Evolutionary conservation across 2,113 vertebrate species (phyloP), one percentile per base, ranked within the genome.

Genomic region (Kryptolebias marmoratus): DNA sequence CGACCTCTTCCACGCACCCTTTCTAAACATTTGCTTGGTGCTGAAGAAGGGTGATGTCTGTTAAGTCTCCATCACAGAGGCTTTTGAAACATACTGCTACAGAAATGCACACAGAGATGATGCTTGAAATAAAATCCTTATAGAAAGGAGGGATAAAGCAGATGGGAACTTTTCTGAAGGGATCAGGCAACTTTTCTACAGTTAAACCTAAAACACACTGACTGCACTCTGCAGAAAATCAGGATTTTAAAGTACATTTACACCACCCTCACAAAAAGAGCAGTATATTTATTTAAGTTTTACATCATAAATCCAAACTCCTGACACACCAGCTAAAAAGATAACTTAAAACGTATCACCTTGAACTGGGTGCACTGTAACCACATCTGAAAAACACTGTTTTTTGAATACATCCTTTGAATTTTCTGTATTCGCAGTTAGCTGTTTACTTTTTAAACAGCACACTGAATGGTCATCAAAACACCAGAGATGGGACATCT

Each of bases 81-180:
- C 66, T 72, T 87, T 82, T 73, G 69, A 85, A 90, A 87, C 58
- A 31, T 10, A 30, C 31, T 71, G 78, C 74, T 68, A 80, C 13
- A 81, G 62, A 83, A 80, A 83, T 31, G 53, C 50, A 75, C 55
- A 70, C 63, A 83, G 64, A 79, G 73, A 86, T 70, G 77, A 57
- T 52, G 67, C 77, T 82, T 85, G 64, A 83, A 90, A 80, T 71
- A 47, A 82, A 81, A 80, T 64, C 64, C 73, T 65, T 79, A 62
- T 44, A 75, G 71, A 75, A 68, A 77, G 44, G 54, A 71, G 30
- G 54, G 39, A 79, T 71, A 70, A 77, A 68, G 66, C 22, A 7
- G 11, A 4, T 66, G 49, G 64, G 45, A 79, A 69, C 68, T 77
- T 82, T 81, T 87, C 66, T 85, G 71, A 45, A 50, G 64, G 64